Conservation (phyloP, 2,113 vertebrate species). For the Micronycteris hirsuta region DNA sequence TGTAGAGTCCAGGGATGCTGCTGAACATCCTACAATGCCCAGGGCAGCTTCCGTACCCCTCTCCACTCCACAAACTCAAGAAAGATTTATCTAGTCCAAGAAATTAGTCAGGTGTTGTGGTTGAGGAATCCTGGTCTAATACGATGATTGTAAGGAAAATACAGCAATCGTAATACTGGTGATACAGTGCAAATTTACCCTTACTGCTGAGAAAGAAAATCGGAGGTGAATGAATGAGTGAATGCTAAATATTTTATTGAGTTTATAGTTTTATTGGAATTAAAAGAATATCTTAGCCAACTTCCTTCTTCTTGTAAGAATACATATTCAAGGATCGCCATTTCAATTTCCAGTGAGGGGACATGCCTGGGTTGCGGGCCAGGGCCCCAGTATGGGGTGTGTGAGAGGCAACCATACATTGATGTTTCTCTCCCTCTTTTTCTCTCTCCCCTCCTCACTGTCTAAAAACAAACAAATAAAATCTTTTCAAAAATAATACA, state of each 20-base stretch:
- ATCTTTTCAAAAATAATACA: not conserved
- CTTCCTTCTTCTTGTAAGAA: not conserved
- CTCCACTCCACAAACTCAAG: not conserved
- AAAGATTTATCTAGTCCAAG: not conserved
- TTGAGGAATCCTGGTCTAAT: not conserved
- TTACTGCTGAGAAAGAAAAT: conserved; percentile 10
- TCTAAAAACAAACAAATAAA: too few species aligned
- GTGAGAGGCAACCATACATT: too few species aligned
- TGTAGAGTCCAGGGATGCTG: not conserved
- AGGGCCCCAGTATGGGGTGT: too few species aligned
- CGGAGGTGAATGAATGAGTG: not conserved
- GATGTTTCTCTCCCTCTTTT: too few species aligned
- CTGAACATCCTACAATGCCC: not conserved
- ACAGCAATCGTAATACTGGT: not conserved
- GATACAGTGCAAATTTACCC: not conserved
- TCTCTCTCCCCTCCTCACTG: too few species aligned
- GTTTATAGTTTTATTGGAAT: not conserved
- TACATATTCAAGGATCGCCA: not conserved
- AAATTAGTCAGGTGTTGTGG: not conserved
- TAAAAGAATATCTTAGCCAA: conserved; percentile 5
- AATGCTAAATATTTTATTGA: conserved; percentile 22
- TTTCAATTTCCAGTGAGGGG: too few species aligned
- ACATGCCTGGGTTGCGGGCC: too few species aligned
- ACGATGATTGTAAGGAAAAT: not conserved
- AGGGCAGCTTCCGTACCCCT: not conserved